Percentiles rank a stretch among this genome's conserved stretches.
phyloP scores from a whole-genome alignment of 2,113 vertebrate species.

The Proterorhinus semilunaris region DNA sequence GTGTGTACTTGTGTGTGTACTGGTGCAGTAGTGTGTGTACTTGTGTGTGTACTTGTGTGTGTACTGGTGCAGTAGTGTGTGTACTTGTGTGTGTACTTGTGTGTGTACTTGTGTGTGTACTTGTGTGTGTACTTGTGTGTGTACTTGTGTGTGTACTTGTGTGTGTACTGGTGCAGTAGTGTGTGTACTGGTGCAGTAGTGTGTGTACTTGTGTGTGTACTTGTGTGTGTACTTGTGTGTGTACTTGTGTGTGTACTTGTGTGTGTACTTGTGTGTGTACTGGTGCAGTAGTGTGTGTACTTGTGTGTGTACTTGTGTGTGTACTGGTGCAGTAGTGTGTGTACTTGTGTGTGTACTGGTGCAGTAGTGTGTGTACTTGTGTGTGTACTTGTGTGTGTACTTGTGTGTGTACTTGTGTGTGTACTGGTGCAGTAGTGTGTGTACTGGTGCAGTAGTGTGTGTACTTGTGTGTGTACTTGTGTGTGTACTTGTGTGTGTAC shows the following conservation, averaged over 20 bases:
- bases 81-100: background rate
- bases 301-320: conserved; percentile 33
- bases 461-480: background rate
- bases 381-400: background rate
- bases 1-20: conserved; percentile 49
- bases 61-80: conserved; percentile 33
- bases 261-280: conserved; percentile 49
- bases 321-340: conserved; percentile 19
- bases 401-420: conserved; percentile 33
- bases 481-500: conserved; percentile 46
- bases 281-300: too few relatives aligned
- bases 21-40: too few relatives aligned
- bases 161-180: conserved; percentile 64
- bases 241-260: background rate
- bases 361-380: conserved; percentile 59
- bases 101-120: conserved; percentile 46
- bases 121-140: background rate
- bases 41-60: conserved; percentile 33
- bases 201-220: background rate
- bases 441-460: too few relatives aligned
- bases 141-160: background rate
- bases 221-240: conserved; percentile 45
- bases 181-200: too few relatives aligned
- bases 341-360: background rate
- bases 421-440: conserved; percentile 33